Evolutionary conservation across 64 coral and sea anemone species (phyloP).

Genomic region (Stichodactyla mertensii): DNA sequence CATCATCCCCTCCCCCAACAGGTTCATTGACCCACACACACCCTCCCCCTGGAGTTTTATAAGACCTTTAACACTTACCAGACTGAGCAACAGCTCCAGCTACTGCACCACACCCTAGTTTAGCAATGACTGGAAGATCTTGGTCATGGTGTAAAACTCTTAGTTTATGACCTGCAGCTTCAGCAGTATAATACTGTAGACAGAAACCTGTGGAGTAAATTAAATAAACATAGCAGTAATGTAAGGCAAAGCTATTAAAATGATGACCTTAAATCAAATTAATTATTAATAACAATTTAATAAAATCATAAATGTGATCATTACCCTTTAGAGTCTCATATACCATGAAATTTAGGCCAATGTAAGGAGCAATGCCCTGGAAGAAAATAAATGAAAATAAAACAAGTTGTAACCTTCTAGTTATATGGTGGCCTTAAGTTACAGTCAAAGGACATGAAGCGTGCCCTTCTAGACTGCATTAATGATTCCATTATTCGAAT

Average conservation of each 20-base stretch:
- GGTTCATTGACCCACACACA: too few species aligned
- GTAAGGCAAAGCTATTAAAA: too few species aligned
- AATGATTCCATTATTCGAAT: too few species aligned
- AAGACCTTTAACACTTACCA: constrained; percentile 5
- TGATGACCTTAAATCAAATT: too few species aligned
- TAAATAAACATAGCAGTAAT: not conserved
- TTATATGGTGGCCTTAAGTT: too few species aligned
- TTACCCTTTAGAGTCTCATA: constrained; percentile 90
- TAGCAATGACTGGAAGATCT: constrained; percentile 60
- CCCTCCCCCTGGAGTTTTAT: not conserved
- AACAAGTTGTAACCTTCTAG: too few species aligned
- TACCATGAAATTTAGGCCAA: constrained; percentile 81
- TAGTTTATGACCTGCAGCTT: constrained; percentile 59
- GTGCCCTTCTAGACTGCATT: too few species aligned
- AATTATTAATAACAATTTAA: too few species aligned
- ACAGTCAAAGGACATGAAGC: too few species aligned
- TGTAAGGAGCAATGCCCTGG: constrained; percentile 81
- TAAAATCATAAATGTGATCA: too few species aligned
- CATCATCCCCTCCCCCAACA: too few species aligned
- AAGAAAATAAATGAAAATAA: not conserved
- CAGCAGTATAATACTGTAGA: constrained; percentile 50
- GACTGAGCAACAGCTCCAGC: constrained; percentile 76
- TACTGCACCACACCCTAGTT: constrained; percentile 65
- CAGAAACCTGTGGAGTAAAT: constrained; percentile 13
- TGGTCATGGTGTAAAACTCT: constrained; percentile 51